Percentiles rank a stretch among this genome's conserved stretches.
phyloP scores from a whole-genome alignment of 2,113 vertebrate genomes.

The Eolophus roseicapilla region DNA sequence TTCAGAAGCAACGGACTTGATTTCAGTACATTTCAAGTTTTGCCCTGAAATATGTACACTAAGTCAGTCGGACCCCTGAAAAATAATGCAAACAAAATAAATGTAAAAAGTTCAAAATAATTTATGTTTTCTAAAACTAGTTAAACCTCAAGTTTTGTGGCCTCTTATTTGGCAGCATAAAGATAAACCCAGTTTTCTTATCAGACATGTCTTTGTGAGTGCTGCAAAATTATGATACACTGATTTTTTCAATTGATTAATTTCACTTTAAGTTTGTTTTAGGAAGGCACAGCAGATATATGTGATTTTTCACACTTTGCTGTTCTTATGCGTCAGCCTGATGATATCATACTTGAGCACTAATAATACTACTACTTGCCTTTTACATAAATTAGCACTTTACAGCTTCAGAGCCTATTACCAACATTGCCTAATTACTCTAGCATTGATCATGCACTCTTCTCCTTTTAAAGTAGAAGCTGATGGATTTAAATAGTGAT shows the following conservation, averaged over 20 bases:
- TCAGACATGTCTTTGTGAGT: background rate
- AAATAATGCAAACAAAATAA: background rate
- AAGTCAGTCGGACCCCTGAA: background rate
- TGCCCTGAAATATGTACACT: background rate
- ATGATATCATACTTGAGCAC: slow-evolving; percentile 54
- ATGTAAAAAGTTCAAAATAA: background rate
- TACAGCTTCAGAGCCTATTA: slow-evolving; percentile 44
- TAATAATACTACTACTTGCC: slow-evolving; percentile 23
- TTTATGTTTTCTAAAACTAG: background rate
- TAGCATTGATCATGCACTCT: slow-evolving; percentile 30
- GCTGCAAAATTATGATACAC: background rate
- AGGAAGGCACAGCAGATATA: background rate
- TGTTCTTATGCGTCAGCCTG: slow-evolving; percentile 7
- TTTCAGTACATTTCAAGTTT: background rate
- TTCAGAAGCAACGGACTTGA: background rate
- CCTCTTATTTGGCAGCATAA: background rate
- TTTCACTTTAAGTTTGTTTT: slow-evolving; percentile 5
- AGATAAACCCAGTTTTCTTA: background rate
- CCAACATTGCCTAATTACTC: slow-evolving; percentile 55
- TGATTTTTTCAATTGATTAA: slow-evolving; percentile 7
- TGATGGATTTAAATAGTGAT: slow-evolving; percentile 30
- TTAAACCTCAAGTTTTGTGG: background rate
- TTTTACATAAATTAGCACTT: slow-evolving; percentile 68
- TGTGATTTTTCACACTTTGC: slow-evolving; percentile 39
- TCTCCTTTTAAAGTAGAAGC: slow-evolving; percentile 47